Evolutionary conservation across 2,113 vertebrate genomes (phyloP), one percentile per base, ranked within the genome.

Genomic region (Tupaia tana): DNA sequence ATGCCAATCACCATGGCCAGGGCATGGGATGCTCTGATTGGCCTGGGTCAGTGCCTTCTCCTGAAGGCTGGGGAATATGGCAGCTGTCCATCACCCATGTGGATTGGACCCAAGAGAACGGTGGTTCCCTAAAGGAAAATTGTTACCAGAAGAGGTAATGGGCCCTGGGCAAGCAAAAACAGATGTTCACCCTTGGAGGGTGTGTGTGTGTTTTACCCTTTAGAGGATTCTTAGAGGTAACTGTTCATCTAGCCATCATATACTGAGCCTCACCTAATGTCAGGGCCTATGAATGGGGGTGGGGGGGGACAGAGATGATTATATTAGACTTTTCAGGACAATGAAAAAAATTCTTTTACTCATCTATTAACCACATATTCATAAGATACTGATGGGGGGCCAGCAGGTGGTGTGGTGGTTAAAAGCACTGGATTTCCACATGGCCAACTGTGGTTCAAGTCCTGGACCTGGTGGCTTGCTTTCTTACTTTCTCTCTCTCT

Each of bases 71-170:
- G 52, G 9, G 54, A n/a, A 8, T 92, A 20, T n/a, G 22, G 75
- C 63, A 90, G 27, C 64, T 85, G 31, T 79, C 85, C 9, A 13
- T 24, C 89, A 34, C 66, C n/a, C 11, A 61, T 2, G 0, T 31
- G 24, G 64, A 63, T 63, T 90, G 7, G 83, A 69, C 63, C 25
- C 9, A 14, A 90, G 81, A 87, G 19, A 83, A 34, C 54, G 27
- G 64, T 75, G 31, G 54, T 43, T 84, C 34, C 10, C 2, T 11
- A 90, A 54, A 87, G 79, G n/a, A 89, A 85, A 78, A 82, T 20
- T 91, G 25, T 79, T 85, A 22, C 79, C 56, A 66, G 31, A 92
- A 90, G 81, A 63, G 90, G n/a, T 34, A 91, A 52, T 73, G 74
- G 84, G 78, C 63, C 31, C 66, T 34, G 10, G 54, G 59, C 9